A percentile compares a stretch with the other conserved stretches of the same genome.
phyloP scores from a whole-genome alignment of 2,797 vertebrate species.

The Rhinella marina region DNA sequence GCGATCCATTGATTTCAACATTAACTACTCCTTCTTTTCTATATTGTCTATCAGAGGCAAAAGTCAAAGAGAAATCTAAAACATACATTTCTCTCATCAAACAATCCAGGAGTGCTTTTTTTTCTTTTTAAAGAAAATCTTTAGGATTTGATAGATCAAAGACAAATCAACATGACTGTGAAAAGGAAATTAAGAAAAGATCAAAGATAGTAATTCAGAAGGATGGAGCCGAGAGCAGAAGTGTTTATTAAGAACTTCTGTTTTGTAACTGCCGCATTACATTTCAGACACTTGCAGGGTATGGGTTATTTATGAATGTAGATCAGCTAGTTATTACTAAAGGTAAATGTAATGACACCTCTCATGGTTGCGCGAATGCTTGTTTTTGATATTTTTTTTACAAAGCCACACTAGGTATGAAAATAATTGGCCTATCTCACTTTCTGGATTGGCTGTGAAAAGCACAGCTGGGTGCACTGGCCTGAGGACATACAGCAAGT shows the following conservation, averaged over 20 bases:
- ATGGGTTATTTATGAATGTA: conserved; percentile 54
- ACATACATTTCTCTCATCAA: conserved; percentile 44
- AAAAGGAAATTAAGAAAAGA: conserved; percentile 59
- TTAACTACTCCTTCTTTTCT: not conserved
- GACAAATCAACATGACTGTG: conserved; percentile 60
- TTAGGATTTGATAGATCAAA: conserved; percentile 57
- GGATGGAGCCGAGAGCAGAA: conserved; percentile 43
- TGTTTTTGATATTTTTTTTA: not conserved
- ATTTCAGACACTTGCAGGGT: conserved; percentile 39
- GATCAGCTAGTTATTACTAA: conserved; percentile 32
- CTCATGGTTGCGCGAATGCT: conserved; percentile 47
- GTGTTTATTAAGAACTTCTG: conserved; percentile 62
- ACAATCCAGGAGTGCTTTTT: conserved; percentile 33
- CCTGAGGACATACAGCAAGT: conserved; percentile 2
- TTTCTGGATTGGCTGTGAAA: conserved; percentile 23
- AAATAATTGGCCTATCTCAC: conserved; percentile 31
- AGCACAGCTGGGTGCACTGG: conserved; percentile 25
- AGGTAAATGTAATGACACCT: conserved; percentile 43
- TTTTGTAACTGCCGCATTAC: conserved; percentile 40
- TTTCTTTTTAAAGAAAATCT: conserved; percentile 38
- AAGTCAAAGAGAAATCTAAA: conserved; percentile 22
- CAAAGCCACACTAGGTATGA: conserved; percentile 13
- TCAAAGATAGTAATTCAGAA: conserved; percentile 62
- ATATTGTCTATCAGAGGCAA: not conserved
- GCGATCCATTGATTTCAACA: not conserved